A percentile compares a stretch with the other conserved stretches of the same genome.
These are phyloP conservation scores for Rhodophaea formosa DNA, from an alignment of 2,888 invertebrate genomes.

Conservation along the genomic window DNA sequence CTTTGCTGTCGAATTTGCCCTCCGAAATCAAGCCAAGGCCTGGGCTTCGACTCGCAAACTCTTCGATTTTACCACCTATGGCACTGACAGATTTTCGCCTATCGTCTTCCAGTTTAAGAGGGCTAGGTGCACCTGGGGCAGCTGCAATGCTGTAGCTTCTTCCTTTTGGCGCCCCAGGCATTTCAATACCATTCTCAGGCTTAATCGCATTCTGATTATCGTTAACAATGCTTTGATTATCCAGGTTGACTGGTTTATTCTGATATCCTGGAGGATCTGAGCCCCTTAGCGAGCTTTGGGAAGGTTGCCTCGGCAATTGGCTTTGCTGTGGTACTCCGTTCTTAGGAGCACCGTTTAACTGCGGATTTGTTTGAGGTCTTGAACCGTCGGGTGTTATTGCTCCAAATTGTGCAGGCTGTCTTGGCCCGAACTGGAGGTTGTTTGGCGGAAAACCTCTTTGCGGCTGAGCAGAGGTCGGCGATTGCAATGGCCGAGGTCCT, in stretches of 20 bases:
- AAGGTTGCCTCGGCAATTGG: slow-evolving; percentile 65
- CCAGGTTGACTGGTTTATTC: slow-evolving; percentile 73
- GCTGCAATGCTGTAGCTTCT: slow-evolving; percentile 79
- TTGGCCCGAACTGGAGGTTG: slow-evolving; percentile 48
- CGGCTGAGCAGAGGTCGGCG: slow-evolving; percentile 51
- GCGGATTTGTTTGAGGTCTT: slow-evolving; percentile 29
- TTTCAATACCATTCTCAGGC: slow-evolving; percentile 62
- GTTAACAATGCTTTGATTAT: slow-evolving; percentile 58
- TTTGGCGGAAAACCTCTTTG: slow-evolving; percentile 70
- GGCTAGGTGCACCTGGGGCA: slow-evolving; percentile 70
- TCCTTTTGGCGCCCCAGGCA: slow-evolving; percentile 70
- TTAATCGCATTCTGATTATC: slow-evolving; percentile 57
- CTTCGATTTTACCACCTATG: slow-evolving; percentile 67
- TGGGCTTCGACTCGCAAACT: slow-evolving; percentile 59
- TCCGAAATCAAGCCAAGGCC: slow-evolving; percentile 75
- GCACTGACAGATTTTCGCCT: slow-evolving; percentile 75
- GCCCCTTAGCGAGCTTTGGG: slow-evolving; percentile 64
- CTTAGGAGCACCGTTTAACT: slow-evolving; percentile 30
- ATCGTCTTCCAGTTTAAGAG: slow-evolving; percentile 72
- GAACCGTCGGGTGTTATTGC: slow-evolving; percentile 61
- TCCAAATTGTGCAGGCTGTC: slow-evolving; percentile 36
- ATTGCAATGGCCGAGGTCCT: slow-evolving; percentile 56
- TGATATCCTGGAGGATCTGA: slow-evolving; percentile 56
- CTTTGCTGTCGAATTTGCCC: slow-evolving; percentile 66
- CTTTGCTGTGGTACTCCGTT: slow-evolving; percentile 38